Percentiles rank a stretch among this genome's conserved stretches.
These are phyloP conservation scores for Crocidura indochinensis DNA, from an alignment of 2,797 vertebrate species.

Conservation along the genomic window DNA sequence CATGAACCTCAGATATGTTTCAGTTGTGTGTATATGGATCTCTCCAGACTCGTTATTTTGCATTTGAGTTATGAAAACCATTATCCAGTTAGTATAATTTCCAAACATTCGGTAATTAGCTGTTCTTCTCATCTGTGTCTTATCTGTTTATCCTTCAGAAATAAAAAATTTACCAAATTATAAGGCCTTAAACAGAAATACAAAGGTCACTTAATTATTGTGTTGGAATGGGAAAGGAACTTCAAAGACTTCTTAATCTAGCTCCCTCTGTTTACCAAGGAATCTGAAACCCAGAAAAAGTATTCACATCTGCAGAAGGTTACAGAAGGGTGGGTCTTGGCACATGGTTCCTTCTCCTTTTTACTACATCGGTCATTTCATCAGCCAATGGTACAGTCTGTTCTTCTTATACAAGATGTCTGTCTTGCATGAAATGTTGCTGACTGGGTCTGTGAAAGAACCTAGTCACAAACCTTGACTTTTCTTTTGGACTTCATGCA, in stretches of 20 bases:
- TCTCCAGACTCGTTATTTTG: slow-evolving; percentile 47
- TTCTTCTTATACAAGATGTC: neutral
- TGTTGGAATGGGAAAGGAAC: neutral
- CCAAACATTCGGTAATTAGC: slow-evolving; percentile 53
- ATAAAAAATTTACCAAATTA: neutral
- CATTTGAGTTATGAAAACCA: slow-evolving; percentile 8
- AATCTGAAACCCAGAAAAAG: slow-evolving; percentile 54
- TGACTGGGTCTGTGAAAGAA: neutral
- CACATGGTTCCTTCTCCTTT: neutral
- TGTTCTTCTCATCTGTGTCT: slow-evolving; percentile 54
- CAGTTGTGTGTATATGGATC: neutral
- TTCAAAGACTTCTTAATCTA: slow-evolving; percentile 55
- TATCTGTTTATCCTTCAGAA: slow-evolving; percentile 65
- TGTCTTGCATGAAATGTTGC: neutral
- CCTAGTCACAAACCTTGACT: neutral
- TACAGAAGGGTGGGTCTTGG: neutral
- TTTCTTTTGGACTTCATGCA: slow-evolving; percentile 9
- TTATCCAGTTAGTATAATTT: slow-evolving; percentile 39
- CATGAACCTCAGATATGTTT: neutral
- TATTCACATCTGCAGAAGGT: slow-evolving; percentile 20
- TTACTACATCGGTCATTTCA: slow-evolving; percentile 2
- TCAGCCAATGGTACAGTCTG: neutral
- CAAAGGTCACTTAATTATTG: slow-evolving; percentile 48
- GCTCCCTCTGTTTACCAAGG: slow-evolving; percentile 29
- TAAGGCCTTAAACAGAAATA: neutral